These are phyloP conservation scores for Coelinius sp. DNA, from an alignment of 2,888 invertebrate genomes.

Conservation along the genomic window DNA sequence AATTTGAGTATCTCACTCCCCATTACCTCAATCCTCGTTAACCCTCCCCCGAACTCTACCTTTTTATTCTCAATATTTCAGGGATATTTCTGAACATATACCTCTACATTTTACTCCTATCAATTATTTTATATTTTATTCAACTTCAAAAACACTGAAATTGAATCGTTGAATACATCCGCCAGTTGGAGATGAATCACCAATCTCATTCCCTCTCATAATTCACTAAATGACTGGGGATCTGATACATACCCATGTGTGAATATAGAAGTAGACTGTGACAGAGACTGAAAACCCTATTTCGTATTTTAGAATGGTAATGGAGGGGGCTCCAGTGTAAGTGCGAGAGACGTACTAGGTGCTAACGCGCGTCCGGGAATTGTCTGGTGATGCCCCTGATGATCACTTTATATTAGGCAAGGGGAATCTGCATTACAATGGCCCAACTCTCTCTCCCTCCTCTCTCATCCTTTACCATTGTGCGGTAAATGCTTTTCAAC, in stretches of 20 bases:
- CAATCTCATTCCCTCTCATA: constrained; percentile 12
- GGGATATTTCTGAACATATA: not conserved
- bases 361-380: constrained; percentile 57
- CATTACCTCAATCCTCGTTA: constrained; percentile 21
- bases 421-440: constrained; percentile 63
- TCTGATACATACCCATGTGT: constrained; percentile 29
- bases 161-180: not conserved
- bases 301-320: constrained; percentile 3
- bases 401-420: constrained; percentile 64
- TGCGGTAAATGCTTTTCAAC: constrained; percentile 63
- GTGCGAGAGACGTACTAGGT: constrained; percentile 41
- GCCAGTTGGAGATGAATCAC: not conserved
- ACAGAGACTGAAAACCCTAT: constrained; percentile 17
- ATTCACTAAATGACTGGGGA: constrained; percentile 35
- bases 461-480: constrained; percentile 50
- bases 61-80: not conserved
- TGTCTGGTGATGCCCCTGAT: constrained; percentile 57
- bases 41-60: constrained; percentile 25
- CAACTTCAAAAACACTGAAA: not conserved
- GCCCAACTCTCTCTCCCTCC: constrained; percentile 42
- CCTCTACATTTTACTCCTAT: not conserved
- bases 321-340: constrained; percentile 1
- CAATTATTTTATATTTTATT: constrained; percentile 6
- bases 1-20: constrained; percentile 55
- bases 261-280: constrained; percentile 37